Evolutionary conservation across 2,888 invertebrate genomes (phyloP), one percentile per base, ranked within the genome.

Genomic region (Acrobasis suavella): DNA sequence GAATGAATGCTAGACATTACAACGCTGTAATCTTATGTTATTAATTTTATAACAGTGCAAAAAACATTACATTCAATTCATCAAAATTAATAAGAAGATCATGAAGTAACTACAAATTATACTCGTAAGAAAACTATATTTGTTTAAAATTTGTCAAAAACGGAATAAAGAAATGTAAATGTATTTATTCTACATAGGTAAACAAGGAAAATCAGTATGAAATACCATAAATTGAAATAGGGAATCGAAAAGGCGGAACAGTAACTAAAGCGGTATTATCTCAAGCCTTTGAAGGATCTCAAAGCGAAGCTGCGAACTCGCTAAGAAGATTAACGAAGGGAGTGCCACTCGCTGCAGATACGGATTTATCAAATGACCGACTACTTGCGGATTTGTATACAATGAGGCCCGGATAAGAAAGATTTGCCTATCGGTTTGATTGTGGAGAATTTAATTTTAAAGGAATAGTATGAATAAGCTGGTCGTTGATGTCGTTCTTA

Each of bases 241-340:
- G 15, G n/a, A 49, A 32, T 55, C 5, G 51, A 62, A 65, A 52
- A 64, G 58, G 56, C 50, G 49, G 12, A 55, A 60, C 58, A 65
- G 65, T 55, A 62, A 66, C 64, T 66, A 69, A 73, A 69, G 66
- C 67, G 52, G 64, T 67, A 68, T 74, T 71, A 73, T 74, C 73
- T 65, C 60, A 69, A 65, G 68, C 69, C 73, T 75, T 67, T 70
- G 63, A 71, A 69, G 67, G 69, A 72, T 69, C 58, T 66, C 66
- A 42, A 64, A 64, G 67, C 64, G 66, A 69, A 70, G 71, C 69
- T 73, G 68, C 65, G 62, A 75, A 77, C 71, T 76, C 66, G 61
- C 64, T 75, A 77, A 77, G 74, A 70, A 74, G 79, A 78, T 79
- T 78, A 76, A 76, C 70, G 69, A 62, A 64, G 67, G 64, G 69